Evolutionary conservation across 2,888 invertebrate species (phyloP), one percentile per base, ranked within the genome.

Genomic region (Galerucella nymphaeae): DNA sequence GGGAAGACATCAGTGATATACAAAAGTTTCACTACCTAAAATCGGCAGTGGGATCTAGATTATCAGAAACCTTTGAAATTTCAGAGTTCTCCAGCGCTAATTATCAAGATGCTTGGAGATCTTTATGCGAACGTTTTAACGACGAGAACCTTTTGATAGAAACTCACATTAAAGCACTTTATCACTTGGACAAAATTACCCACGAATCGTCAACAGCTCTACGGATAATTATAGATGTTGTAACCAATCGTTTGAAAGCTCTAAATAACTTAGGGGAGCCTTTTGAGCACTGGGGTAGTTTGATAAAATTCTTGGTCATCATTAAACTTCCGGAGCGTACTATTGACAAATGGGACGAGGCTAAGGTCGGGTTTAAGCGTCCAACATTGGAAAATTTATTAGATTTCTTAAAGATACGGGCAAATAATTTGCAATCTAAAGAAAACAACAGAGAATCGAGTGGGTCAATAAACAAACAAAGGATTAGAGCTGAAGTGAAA

Each of bases 1-100:
- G 23, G 2, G 23, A 14, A 11, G 48, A 48, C 10, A 48, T 64
- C 13, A 48, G 48, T 6, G 14, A 64, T 41, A 64, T 48, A n/a
- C 64, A 64, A 64, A 64, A 64, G 20, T 45, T 64, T 10, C 48
- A 48, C 41, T 48, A 64, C 48, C 48, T 48, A 18, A 64, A 64
- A 14, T 38, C 48, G 14, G 14, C 45, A 2, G 20, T 18, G 13
- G 64, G 64, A 5, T 5, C 48, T 5, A 64, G 14, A 11, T 11
- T 64, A 9, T 13, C 20, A 20, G 64, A 64, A 45, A 64, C 23
- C 20, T 14, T 64, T 10, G 64, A 18, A 20, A 64, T 20, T 41
- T 16, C 48, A 14, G 48, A 64, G n/a, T 42, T 63, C 13, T 63
- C 64, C 13, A 48, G 20, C 18, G 48, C 14, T 13, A 64, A 64